Percentiles rank a stretch among this genome's conserved stretches.
These are phyloP conservation scores for Dyspetes luteomarginatus DNA, from an alignment of 2,888 invertebrate species.

Conservation along the genomic window DNA sequence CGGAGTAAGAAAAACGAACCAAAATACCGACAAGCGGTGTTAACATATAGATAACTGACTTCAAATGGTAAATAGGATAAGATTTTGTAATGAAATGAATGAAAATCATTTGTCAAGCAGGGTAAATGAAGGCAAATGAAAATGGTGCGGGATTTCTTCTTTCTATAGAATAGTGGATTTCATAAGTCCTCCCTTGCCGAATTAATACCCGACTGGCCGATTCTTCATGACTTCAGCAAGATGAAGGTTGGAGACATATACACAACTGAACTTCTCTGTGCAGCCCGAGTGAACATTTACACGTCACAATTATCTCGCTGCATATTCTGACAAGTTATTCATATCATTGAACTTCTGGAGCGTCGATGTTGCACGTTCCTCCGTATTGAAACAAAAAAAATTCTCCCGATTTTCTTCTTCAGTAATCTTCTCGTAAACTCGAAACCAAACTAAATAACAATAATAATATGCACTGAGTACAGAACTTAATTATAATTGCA, in stretches of 20 bases:
- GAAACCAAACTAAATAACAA: not conserved
- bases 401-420: slow-evolving; percentile 15
- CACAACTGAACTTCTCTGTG: slow-evolving; percentile 25
- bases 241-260: slow-evolving; percentile 90
- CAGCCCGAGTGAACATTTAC: slow-evolving; percentile 41
- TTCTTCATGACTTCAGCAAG: slow-evolving; percentile 92
- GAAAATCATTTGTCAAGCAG: slow-evolving; percentile 70
- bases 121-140: slow-evolving; percentile 34
- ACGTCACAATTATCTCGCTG: slow-evolving; percentile 39
- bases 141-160: slow-evolving; percentile 69
- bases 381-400: slow-evolving; percentile 4
- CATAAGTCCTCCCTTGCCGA: slow-evolving; percentile 96
- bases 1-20: no score
- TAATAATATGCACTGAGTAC: slow-evolving; percentile 9
- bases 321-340: slow-evolving; percentile 26
- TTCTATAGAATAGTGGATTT: slow-evolving; percentile 84
- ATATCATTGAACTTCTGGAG: slow-evolving; percentile 52
- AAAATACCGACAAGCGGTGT: no score
- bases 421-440: not conserved
- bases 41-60: no score
- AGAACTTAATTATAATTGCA: not conserved
- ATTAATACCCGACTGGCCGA: slow-evolving; percentile 98
- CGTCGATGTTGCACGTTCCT: slow-evolving; percentile 64
- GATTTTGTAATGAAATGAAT: slow-evolving; percentile 19
- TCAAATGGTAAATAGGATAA: not conserved